phyloP scores from a whole-genome alignment of 2,797 vertebrate species.

The Macroramphosus scolopax region DNA sequence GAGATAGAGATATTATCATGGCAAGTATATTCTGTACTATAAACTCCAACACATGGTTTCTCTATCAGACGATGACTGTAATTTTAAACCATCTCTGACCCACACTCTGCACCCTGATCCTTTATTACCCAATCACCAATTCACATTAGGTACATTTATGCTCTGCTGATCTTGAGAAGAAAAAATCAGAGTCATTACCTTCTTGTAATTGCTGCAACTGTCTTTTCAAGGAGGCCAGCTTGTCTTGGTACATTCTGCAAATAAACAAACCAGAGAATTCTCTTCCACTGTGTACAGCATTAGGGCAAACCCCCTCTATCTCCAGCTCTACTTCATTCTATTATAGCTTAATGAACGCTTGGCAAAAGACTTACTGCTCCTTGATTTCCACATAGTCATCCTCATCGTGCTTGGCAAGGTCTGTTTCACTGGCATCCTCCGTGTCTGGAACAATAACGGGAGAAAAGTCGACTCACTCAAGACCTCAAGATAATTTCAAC shows the following conservation, averaged over 20 bases:
- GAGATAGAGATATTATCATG: no score
- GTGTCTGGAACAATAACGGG: constrained; percentile 81
- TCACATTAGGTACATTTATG: no score
- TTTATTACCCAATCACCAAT: no score
- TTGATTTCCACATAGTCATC: constrained; percentile 98
- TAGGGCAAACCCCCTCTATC: neutral
- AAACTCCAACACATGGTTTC: no score
- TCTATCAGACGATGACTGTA: no score
- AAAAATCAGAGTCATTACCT: constrained; percentile 74
- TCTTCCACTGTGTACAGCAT: no score
- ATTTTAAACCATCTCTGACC: constrained; percentile 8
- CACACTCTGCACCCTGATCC: no score
- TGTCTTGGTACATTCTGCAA: constrained; percentile 97
- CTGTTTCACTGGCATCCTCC: constrained; percentile 98
- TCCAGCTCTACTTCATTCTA: no score
- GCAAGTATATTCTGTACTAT: no score
- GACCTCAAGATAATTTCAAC: neutral
- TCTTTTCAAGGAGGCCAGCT: constrained; percentile 93
- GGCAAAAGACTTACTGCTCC: constrained; percentile 88
- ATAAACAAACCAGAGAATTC: constrained; percentile 14
- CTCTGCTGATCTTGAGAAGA: neutral
- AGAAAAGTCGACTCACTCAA: neutral
- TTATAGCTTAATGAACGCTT: neutral
- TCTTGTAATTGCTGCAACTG: constrained; percentile 95
- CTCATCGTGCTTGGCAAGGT: constrained; percentile 94